Base-by-base conservation (phyloP, 2,797 vertebrate species). In the Ciconia nigra region DNA sequence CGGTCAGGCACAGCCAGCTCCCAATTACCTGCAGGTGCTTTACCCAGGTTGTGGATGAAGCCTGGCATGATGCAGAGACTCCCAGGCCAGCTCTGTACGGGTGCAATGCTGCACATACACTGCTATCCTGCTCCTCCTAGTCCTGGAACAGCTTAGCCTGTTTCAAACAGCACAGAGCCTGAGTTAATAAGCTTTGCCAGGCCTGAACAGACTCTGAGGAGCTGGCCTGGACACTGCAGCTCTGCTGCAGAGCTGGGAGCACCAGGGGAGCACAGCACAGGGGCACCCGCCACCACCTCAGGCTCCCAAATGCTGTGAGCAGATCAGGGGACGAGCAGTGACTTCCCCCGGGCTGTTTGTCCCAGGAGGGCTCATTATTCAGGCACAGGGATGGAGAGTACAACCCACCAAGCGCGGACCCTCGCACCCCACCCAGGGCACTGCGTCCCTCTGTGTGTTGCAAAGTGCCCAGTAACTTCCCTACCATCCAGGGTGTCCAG, bases 11-110 rank as follows among this genome's bases (percentile, higher is more conserved):
- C 55, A 96, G 62, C 21, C 67, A 93, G 78, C 57, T 89, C 59
- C 83, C 93, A 83, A 49, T 87, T 92, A 92, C 86, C 78, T 89
- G 37, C 73, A 90, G 92, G 86, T 87, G 83, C 71, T 94, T 90
- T 62, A 41, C 37, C 42, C 92, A 90, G 80, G 86, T 47, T 91
- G 89, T 47, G 47, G 83, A 83, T 70, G 59, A 31, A 84, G 81
- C 15, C 92, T 94, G 90, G 89, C 81, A 85, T 4, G 9, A 70
- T 22, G 59, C 62, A 79, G 70, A 62, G 35, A 42, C 72, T 91
- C 41, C 37, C 51, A 81, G 72, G 83, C 46, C 83, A 87, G 86
- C 13, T 95, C 80, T 12, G 26, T 19, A 39, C 5, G 73, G 90
- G 61, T 94, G 89, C 84, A 85, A 11, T 3, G 29, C 67, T 80